phyloP scores from a whole-genome alignment of 1,140 invertebrate species.

The Temnothorax curvispinosus region DNA sequence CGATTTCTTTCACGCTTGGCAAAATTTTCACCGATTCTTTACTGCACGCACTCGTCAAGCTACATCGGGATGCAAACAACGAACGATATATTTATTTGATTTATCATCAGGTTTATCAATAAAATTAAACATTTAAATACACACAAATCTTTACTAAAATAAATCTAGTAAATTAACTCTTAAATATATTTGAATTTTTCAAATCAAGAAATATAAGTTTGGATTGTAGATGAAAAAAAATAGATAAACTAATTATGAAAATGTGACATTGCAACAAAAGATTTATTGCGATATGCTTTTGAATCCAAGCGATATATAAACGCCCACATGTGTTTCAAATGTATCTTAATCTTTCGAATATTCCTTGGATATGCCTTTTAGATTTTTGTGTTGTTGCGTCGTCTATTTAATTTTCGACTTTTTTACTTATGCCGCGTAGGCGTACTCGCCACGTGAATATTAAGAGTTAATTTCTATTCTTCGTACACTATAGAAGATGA shows the following conservation, averaged over 20 bases:
- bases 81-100: neutral
- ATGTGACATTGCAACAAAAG: neutral
- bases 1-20: slow-evolving; percentile 27
- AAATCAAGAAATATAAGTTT: neutral
- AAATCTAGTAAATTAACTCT: neutral
- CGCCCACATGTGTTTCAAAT: neutral
- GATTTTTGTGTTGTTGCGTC: neutral
- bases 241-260: neutral
- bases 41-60: neutral
- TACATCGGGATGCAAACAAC: neutral
- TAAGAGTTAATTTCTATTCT: neutral
- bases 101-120: neutral
- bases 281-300: neutral
- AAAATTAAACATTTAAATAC: neutral
- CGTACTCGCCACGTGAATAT: neutral
- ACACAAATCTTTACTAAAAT: neutral
- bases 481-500: neutral
- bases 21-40: slow-evolving; percentile 19
- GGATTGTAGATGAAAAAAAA: neutral
- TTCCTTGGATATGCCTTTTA: neutral
- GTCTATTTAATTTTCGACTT: neutral
- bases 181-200: neutral
- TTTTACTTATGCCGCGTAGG: neutral
- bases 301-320: neutral
- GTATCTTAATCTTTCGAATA: neutral